Percentiles rank a stretch among this genome's conserved stretches.
Conservation (phyloP, 1,140 invertebrate genomes). For the Pseudomyrmex flavicornis region DNA sequence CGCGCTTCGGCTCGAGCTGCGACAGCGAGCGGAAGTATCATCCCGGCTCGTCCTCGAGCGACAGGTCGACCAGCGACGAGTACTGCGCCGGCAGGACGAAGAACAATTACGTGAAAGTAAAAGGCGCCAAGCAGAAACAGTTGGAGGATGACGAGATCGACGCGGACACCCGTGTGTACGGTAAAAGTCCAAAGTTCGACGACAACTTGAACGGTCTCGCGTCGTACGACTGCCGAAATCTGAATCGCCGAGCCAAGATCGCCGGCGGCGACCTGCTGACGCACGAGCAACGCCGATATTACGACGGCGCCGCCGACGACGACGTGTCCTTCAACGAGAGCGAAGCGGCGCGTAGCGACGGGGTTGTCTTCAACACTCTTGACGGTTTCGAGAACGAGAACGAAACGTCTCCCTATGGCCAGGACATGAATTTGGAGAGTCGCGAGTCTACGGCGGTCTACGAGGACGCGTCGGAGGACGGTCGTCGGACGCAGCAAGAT, state of each 20-base stretch:
- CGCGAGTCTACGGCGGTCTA: constrained; percentile 32
- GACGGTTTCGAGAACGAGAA: constrained; percentile 82
- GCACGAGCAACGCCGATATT: constrained; percentile 63
- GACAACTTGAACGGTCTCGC: constrained; percentile 75
- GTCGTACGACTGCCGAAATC: constrained; percentile 66
- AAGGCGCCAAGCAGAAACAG: constrained; percentile 80
- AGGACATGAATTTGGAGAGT: constrained; percentile 71
- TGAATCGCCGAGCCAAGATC: constrained; percentile 60
- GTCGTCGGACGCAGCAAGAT: constrained; percentile 71
- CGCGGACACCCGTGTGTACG: constrained; percentile 80
- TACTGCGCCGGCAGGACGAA: constrained; percentile 71
- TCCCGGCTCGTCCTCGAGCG: constrained; percentile 75
- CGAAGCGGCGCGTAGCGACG: constrained; percentile 70
- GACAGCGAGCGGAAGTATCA: constrained; percentile 79
- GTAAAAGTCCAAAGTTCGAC: constrained; percentile 84
- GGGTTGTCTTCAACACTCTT: constrained; percentile 83
- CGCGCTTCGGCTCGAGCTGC: constrained; percentile 78
- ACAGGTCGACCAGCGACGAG: constrained; percentile 71
- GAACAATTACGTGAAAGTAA: constrained; percentile 75
- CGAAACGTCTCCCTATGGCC: constrained; percentile 51
- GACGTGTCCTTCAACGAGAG: constrained; percentile 72
- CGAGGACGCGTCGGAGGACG: constrained; percentile 70
- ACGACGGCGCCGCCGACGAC: constrained; percentile 68
- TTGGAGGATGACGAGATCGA: constrained; percentile 81
- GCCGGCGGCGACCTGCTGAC: constrained; percentile 47